These are phyloP conservation scores for Lamproptera curius DNA, from an alignment of 2,888 invertebrate genomes.

Conservation along the genomic window DNA sequence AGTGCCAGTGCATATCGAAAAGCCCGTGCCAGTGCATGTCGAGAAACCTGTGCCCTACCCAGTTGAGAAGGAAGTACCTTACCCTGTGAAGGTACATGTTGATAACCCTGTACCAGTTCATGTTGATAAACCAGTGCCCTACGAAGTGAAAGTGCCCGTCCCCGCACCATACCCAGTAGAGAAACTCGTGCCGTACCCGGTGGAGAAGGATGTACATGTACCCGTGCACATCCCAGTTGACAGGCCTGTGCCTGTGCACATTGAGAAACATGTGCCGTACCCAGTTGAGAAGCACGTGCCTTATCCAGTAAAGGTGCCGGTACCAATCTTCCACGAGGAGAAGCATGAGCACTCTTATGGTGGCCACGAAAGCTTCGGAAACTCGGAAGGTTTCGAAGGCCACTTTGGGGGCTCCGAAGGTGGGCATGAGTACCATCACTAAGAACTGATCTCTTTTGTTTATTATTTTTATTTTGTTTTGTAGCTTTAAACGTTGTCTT, in stretches of 20 bases:
- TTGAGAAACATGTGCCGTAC: conserved; percentile 83
- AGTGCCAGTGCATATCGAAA: conserved; percentile 82
- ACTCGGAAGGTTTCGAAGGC: conserved; percentile 21
- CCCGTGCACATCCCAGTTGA: conserved; percentile 81
- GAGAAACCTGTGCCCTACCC: conserved; percentile 87
- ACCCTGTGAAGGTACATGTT: conserved; percentile 83
- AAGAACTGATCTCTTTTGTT: conserved; percentile 69
- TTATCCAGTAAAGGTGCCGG: conserved; percentile 83
- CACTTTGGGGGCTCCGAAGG: conserved; percentile 34
- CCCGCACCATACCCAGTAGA: conserved; percentile 85
- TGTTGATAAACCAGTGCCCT: conserved; percentile 88
- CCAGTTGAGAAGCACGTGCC: conserved; percentile 83
- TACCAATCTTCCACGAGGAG: conserved; percentile 77
- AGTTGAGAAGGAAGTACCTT: conserved; percentile 83
- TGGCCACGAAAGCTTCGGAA: conserved; percentile 22
- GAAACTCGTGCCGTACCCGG: conserved; percentile 81
- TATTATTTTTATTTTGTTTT: conserved; percentile 35
- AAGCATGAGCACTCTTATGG: conserved; percentile 38
- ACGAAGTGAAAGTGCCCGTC: conserved; percentile 84
- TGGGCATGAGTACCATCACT: conserved; percentile 62
- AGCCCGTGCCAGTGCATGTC: conserved; percentile 83
- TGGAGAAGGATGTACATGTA: conserved; percentile 81
- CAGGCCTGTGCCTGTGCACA: conserved; percentile 79
- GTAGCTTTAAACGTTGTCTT: conserved; percentile 73
- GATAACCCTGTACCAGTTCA: conserved; percentile 85